phyloP scores from a whole-genome alignment of 37 sponge, comb jelly and placozoan genomes.

The Amphimedon queenslandica region DNA sequence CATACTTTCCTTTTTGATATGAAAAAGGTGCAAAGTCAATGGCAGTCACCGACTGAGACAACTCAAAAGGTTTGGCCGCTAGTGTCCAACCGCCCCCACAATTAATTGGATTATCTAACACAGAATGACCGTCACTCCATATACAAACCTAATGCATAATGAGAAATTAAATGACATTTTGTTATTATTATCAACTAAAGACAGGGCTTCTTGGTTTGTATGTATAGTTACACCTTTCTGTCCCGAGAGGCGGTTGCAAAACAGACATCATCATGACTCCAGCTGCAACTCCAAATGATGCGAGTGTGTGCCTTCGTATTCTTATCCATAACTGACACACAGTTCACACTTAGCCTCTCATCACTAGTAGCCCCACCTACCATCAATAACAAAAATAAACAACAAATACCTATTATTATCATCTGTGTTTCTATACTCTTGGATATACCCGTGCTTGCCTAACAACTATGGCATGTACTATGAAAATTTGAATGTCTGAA shows the following conservation, averaged over 20 bases:
- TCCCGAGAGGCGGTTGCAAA: constrained; percentile 90
- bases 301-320: constrained; percentile 52
- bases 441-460: too few relatives aligned
- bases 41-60: constrained; percentile 58
- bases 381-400: constrained; percentile 1
- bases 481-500: too few relatives aligned
- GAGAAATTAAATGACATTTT: not conserved
- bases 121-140: too few relatives aligned
- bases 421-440: not conserved
- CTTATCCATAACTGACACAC: constrained; percentile 35
- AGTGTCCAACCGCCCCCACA: constrained; percentile 56
- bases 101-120: constrained; percentile 10
- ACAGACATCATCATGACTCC: constrained; percentile 81
- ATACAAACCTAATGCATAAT: constrained; percentile 30
- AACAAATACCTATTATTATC: not conserved
- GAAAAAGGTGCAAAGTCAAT: constrained; percentile 63
- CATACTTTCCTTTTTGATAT: constrained; percentile 15
- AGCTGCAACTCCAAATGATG: constrained; percentile 87
- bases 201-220: too few relatives aligned
- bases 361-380: not conserved
- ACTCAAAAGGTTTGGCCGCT: constrained; percentile 20
- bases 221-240: constrained; percentile 88
- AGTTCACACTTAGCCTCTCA: not conserved
- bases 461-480: too few relatives aligned
- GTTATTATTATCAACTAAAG: not conserved